Base-by-base conservation (phyloP, 2,113 vertebrate species). In the Brachyistius frenatus region DNA sequence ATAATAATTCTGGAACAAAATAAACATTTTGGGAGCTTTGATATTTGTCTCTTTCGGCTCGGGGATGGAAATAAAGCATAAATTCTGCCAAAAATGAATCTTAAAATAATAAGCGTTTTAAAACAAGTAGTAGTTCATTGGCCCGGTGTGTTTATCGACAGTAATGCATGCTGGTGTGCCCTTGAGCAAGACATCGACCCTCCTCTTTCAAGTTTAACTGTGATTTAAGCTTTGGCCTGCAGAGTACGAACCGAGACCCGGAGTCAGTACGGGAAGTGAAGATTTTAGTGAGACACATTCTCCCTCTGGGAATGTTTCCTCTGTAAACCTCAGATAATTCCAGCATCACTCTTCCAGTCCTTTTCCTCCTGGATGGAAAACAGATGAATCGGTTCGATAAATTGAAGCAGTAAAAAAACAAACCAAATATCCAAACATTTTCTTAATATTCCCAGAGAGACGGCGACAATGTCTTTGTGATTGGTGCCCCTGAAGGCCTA, bases 321-420 rank as follows among this genome's bases (percentile, higher is more conserved):
- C 55, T 53, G 33, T 79, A 82, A 69, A 77, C 23, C 32, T 53
- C 37, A 63, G 35, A 75, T 47, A 57, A 73, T 57, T 66, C 41
- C 49, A 57, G 46, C 15, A 7, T 39, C 39, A 36, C 5, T 80
- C 36, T 52, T 14, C 36, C 9, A 44, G 30, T 35, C 15, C 23
- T 23, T 23, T 23, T 23, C 23, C 5, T 64, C 5, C 46, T 15
- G 13, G 32, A 33, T 39, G n/a, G 9, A 71, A 73, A 76, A 72
- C 46, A n/a, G 32, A 73, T 41, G 16, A 37, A 77, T 4, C 41
- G 7, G 13, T 63, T 62, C 35, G 31, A 47, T 63, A 47, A 47
- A 53, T 3, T 35, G 11, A 61, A 56, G 7, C n/a, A 56, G 16
- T 54, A 30, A 66, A 73, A 74, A 73, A 74, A 49, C 41, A 56